Evolutionary conservation across 2,888 invertebrate species (phyloP), one percentile per base, ranked within the genome.

Genomic region (Torymus tubicola): DNA sequence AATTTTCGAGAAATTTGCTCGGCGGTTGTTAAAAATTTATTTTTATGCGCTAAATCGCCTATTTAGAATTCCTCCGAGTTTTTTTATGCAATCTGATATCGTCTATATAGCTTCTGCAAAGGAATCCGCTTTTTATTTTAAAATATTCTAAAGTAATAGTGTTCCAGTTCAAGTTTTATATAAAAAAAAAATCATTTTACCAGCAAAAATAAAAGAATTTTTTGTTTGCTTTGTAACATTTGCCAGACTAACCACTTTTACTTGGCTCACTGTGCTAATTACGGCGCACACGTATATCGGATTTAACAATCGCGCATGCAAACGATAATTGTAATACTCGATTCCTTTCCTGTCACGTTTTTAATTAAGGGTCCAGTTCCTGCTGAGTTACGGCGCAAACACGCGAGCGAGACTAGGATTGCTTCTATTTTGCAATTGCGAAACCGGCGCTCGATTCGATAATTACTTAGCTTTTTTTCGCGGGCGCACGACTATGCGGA

Each of bases 381-480:
- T 50, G 50, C 60, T 68, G 55, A 55, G 24, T 61, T 42, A 42
- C 42, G 42, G 42, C 8, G 42, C 42, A 42, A 42, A 42, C 42
- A 42, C 42, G 31, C 61, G 64, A 16, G n/a, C 53, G 16, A 24
- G n/a, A 24, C 50, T 53, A 16, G 24, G 21, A 10, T 65, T 58
- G 55, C 65, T 65, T 74, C 65, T 42, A 16, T 74, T 74, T 57
- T 64, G 57, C n/a, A 14, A 65, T 50, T 42, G 50, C 64, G 18
- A 64, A 16, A 55, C 11, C 63, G 16, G 3, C 55, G 53, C 42
- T 42, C 18, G 65, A 18, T 65, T 24, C 21, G 73, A 16, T 55
- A 57, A 74, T 60, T 75, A 60, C 67, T 42, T 42, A 42, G 57
- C 18, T 57, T 65, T 65, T 74, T 65, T 74, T n/a, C n/a, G n/a